A percentile compares a stretch with the other conserved stretches of the same genome.
Evolutionary conservation across 2,888 invertebrate genomes (phyloP).

Genomic region (Metalampra italica): DNA sequence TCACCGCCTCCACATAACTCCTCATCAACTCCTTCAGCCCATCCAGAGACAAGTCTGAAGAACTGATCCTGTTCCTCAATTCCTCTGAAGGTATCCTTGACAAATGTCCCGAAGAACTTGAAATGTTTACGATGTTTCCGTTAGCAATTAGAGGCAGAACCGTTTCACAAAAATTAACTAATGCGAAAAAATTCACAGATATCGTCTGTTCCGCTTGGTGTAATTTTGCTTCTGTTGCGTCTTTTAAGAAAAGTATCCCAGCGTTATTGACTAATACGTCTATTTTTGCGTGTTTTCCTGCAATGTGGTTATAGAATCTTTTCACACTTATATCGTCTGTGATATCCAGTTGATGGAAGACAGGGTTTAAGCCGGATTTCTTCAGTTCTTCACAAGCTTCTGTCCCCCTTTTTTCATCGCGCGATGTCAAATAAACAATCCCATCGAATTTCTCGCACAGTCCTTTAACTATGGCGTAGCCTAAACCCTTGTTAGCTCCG

Average conservation of each 20-base stretch:
- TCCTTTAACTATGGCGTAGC: slow-evolving; percentile 81
- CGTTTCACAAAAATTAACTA: slow-evolving; percentile 70
- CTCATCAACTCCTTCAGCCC: slow-evolving; percentile 78
- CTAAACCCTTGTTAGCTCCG: slow-evolving; percentile 87
- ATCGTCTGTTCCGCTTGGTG: slow-evolving; percentile 55
- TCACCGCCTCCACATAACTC: slow-evolving; percentile 80
- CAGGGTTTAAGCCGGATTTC: slow-evolving; percentile 61
- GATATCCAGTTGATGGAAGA: slow-evolving; percentile 85
- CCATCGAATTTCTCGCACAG: slow-evolving; percentile 82
- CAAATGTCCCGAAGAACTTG: slow-evolving; percentile 84
- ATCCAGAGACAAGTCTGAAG: slow-evolving; percentile 70
- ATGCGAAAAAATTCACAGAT: slow-evolving; percentile 51
- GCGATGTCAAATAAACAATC: slow-evolving; percentile 83
- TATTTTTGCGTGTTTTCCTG: slow-evolving; percentile 78
- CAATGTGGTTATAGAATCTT: slow-evolving; percentile 73
- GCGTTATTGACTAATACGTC: slow-evolving; percentile 88
- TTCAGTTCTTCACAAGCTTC: slow-evolving; percentile 78
- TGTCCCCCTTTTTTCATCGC: slow-evolving; percentile 77
- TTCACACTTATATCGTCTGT: slow-evolving; percentile 77
- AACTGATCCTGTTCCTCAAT: slow-evolving; percentile 64
- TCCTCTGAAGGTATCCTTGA: slow-evolving; percentile 77
- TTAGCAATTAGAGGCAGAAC: slow-evolving; percentile 82
- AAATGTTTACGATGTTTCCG: slow-evolving; percentile 85
- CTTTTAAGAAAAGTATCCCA: slow-evolving; percentile 67
- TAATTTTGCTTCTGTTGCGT: slow-evolving; percentile 45